Base-by-base conservation (phyloP, 2,113 vertebrate genomes). In the Dasyprocta punctata region DNA sequence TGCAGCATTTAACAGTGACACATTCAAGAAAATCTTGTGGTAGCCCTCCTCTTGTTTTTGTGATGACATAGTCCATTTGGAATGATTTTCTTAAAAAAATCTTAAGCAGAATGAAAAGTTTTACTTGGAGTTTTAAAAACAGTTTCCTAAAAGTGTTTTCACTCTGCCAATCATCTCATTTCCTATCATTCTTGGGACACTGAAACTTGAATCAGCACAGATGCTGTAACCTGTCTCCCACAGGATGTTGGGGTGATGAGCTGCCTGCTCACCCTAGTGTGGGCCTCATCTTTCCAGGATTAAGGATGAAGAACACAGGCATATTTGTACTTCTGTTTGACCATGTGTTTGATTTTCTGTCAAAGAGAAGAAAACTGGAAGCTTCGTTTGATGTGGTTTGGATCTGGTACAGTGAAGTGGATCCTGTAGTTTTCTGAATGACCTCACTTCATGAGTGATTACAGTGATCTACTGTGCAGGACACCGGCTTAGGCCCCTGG, bases 51-150 rank as follows among this genome's bases (percentile, higher is more conserved):
- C 19, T 81, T 26, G 78, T 89, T 28, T 95, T 95, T 92, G 41
- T 96, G 90, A 44, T 85, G 75, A 88, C 3, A 61, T n/a, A 7
- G 75, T 71, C 44, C 38, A 71, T 60, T 88, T 88, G 81, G 82
- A 65, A 92, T 30, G 92, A 77, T 95, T 95, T 87, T 96, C 73
- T 77, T 84, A 93, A 86, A 71, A 71, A n/a, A 83, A 41, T 41
- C 67, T 92, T 90, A 87, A 20, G 22, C 22, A 92, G 63, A 91
- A 47, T 67, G 49, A 52, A 80, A 91, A 69, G 6, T 41, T 80
- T 97, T 65, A 65, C 84, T 30, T 88, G 20, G 56, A 52, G 8
- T 92, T 96, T 96, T 67, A 36, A 67, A 73, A 91, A 36, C 60
- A 75, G 69, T 28, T 94, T 90, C 54, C 88, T 24, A 52, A 65